phyloP scores from a whole-genome alignment of 1,140 invertebrate species.

The Zaprionus ornatus region DNA sequence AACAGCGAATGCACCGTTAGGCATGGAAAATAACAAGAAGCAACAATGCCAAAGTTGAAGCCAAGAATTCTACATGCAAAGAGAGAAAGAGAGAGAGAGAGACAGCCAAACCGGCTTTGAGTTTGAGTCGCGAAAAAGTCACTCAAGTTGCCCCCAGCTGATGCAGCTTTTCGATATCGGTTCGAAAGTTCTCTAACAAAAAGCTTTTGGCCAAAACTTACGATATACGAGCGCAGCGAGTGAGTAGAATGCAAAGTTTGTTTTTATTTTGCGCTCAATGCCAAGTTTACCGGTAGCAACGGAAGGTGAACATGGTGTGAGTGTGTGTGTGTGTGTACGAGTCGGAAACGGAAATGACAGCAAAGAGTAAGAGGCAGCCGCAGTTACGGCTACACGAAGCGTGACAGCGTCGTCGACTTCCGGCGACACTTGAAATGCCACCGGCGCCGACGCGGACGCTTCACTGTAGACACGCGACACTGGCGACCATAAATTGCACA shows the following conservation, averaged over 20 bases:
- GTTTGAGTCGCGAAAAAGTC: neutral
- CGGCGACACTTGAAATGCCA: conserved; percentile 41
- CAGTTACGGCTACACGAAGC: conserved; percentile 31
- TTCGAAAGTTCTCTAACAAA: conserved; percentile 46
- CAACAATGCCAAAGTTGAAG: conserved; percentile 9
- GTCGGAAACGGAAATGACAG: conserved; percentile 74
- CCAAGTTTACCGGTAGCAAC: conserved; percentile 56
- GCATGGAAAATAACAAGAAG: conserved; percentile 22
- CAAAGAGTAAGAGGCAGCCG: neutral
- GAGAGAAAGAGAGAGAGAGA: conserved; percentile 20
- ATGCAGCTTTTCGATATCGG: conserved; percentile 52
- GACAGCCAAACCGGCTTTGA: conserved; percentile 32
- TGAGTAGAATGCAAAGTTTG: conserved; percentile 27
- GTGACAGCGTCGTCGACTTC: conserved; percentile 59
- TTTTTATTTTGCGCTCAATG: conserved; percentile 50
- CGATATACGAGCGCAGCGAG: conserved; percentile 17
- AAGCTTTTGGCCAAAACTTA: conserved; percentile 43
- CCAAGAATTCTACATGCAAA: conserved; percentile 33
- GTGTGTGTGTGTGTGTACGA: conserved; percentile 26
- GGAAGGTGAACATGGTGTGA: conserved; percentile 12
- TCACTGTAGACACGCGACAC: conserved; percentile 31
- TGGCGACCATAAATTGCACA: conserved; percentile 22
- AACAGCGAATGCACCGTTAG: conserved; percentile 63
- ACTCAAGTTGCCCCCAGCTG: conserved; percentile 57
- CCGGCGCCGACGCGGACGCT: conserved; percentile 3